Evolutionary conservation across 2,888 invertebrate genomes (phyloP), one percentile per base, ranked within the genome.

Genomic region (Ichneumoninae sp.): DNA sequence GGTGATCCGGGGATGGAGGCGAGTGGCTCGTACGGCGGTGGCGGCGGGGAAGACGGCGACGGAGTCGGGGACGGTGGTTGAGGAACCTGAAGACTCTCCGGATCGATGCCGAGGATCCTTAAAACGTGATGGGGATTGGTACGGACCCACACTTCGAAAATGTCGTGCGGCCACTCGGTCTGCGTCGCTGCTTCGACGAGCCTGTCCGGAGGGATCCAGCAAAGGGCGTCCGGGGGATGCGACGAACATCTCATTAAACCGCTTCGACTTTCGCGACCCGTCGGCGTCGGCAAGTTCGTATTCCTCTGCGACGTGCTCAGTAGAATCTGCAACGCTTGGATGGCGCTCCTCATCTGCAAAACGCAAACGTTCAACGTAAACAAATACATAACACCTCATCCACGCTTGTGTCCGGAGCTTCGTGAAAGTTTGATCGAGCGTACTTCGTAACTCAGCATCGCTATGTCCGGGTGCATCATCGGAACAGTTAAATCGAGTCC

Each of bases 221-320:
- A 96, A 93, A 97, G 97, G 86, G 97, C 97, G 90, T 97, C 97
- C 0, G 97, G 97, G 0, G 97, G 97, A 94, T 97, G 97, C 1
- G 97, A 97, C 80, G 97, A 96, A 91, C 97, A 96, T 82, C 97
- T 95, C 1, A 97, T 97, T 74, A 97, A 94, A 93, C 95, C 89
- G 87, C 93, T 93, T 52, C 93, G 91, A 78, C 85, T 89, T 86
- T 83, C 87, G 62, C 89, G 92, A 87, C 88, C 91, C 16, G 90
- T 92, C 74, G 94, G 94, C 88, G 94, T 95, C 94, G 96, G 96
- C 52, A 97, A 95, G 91, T 97, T 97, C 4, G 97, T 97, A 92
- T 97, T 97, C 83, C 97, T 97, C 91, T 97, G 97, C n/a, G 97
- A 97, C 13, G 97, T 96, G 5, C 96, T 96, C 6, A 97, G 96